Evolutionary conservation across 2,113 vertebrate species (phyloP).

Genomic region (Stegostoma tigrinum): DNA sequence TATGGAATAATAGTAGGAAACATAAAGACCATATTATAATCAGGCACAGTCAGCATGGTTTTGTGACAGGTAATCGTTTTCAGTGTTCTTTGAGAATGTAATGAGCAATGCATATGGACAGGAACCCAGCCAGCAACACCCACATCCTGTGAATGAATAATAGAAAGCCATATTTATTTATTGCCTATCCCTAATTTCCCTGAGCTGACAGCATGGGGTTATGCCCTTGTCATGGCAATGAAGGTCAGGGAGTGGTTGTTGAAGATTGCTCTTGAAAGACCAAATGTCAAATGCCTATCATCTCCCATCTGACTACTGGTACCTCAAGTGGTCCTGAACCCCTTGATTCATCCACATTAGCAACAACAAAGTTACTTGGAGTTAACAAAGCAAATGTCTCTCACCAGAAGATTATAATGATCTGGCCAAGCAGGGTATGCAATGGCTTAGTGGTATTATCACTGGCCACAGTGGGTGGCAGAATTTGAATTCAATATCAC

Average conservation of each 20-base stretch:
- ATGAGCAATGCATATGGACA: background rate
- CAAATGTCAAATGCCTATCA: background rate
- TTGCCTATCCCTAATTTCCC: too few species aligned
- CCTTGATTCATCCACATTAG: constrained; percentile 1
- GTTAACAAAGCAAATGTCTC: background rate
- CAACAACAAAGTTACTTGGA: background rate
- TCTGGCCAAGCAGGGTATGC: background rate
- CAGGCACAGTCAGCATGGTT: background rate
- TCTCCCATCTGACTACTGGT: background rate
- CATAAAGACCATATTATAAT: background rate
- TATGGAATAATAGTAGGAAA: background rate
- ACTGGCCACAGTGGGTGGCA: too few species aligned
- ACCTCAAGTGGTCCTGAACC: background rate
- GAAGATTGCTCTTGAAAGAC: background rate
- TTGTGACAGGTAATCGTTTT: background rate
- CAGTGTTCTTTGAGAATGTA: background rate
- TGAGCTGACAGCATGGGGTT: too few species aligned
- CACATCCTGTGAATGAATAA: too few species aligned
- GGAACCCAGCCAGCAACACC: background rate
- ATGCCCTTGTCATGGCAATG: too few species aligned
- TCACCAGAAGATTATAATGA: background rate
- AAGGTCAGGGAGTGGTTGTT: too few species aligned
- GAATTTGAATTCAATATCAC: too few species aligned
- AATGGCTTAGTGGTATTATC: too few species aligned
- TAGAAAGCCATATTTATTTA: too few species aligned